Evolutionary conservation across 1,140 invertebrate species (phyloP).

Genomic region (Tyrophagus putrescentiae): DNA sequence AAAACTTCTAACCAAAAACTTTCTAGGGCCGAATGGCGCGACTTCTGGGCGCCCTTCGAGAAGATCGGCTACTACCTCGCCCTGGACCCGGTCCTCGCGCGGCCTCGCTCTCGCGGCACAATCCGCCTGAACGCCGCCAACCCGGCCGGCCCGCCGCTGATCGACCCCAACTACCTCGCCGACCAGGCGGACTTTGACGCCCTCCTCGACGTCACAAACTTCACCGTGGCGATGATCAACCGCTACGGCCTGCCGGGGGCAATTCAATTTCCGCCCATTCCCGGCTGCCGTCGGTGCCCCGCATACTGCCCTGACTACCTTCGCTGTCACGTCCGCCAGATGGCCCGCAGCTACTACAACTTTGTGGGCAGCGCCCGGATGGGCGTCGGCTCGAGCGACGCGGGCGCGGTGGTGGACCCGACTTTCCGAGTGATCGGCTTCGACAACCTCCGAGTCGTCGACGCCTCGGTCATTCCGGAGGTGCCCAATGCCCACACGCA

Average conservation of each 20-base stretch:
- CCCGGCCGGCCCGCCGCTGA: slow-evolving; percentile 75
- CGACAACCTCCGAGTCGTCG: slow-evolving; percentile 51
- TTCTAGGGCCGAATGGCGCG: not conserved
- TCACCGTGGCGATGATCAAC: not conserved
- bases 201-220: slow-evolving; percentile 51
- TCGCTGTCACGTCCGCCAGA: slow-evolving; percentile 9
- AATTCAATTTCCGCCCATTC: slow-evolving; percentile 10
- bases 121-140: slow-evolving; percentile 57
- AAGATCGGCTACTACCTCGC: not conserved
- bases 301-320: slow-evolving; percentile 7
- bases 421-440: slow-evolving; percentile 41
- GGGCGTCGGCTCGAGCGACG: slow-evolving; percentile 20
- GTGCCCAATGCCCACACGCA: slow-evolving; percentile 63
- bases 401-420: slow-evolving; percentile 62
- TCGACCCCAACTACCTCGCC: slow-evolving; percentile 75
- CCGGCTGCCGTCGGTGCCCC: not conserved
- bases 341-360: slow-evolving; percentile 13
- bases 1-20: not conserved
- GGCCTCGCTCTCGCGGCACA: slow-evolving; percentile 53
- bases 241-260: not conserved
- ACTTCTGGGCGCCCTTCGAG: slow-evolving; percentile 2
- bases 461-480: slow-evolving; percentile 60
- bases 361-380: slow-evolving; percentile 5
- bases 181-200: slow-evolving; percentile 59
- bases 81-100: slow-evolving; percentile 45